Evolutionary conservation across 2,113 vertebrate genomes (phyloP).

Genomic region (Hydrochoerus hydrochaeris): DNA sequence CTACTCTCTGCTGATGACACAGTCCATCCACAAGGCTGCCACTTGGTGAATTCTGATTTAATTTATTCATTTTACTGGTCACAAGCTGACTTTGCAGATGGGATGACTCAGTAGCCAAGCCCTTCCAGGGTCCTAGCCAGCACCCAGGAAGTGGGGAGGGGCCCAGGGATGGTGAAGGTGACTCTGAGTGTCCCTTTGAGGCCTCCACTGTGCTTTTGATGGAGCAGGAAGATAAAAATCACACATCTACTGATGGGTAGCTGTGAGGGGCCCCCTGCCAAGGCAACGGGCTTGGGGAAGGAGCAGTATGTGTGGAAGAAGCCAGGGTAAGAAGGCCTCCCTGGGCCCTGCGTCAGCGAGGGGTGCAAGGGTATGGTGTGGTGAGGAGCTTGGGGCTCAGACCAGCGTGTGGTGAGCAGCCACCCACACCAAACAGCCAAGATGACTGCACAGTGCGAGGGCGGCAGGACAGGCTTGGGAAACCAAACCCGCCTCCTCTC

Average conservation of each 20-base stretch:
- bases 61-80: neutral
- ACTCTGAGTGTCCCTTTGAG: neutral
- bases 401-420: neutral
- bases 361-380: neutral
- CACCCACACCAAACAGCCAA: constrained; percentile 53
- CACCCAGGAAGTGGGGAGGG: constrained; percentile 38
- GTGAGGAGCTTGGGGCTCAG: neutral
- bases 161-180: neutral
- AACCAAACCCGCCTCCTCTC: constrained; percentile 28
- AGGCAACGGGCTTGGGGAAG: neutral
- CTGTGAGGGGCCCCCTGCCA: neutral
- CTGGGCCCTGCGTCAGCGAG: neutral
- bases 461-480: neutral
- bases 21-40: neutral
- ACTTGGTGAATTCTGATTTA: neutral
- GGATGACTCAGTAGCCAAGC: constrained; percentile 12
- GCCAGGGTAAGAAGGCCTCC: neutral
- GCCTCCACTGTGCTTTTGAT: neutral
- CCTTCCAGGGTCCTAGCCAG: neutral
- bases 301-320: neutral
- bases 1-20: neutral
- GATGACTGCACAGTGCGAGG: constrained; percentile 32
- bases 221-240: neutral
- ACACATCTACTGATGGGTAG: neutral
- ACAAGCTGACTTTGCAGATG: constrained; percentile 46